phyloP scores from a whole-genome alignment of 2,797 vertebrate genomes.

The Macropus fuliginosus region DNA sequence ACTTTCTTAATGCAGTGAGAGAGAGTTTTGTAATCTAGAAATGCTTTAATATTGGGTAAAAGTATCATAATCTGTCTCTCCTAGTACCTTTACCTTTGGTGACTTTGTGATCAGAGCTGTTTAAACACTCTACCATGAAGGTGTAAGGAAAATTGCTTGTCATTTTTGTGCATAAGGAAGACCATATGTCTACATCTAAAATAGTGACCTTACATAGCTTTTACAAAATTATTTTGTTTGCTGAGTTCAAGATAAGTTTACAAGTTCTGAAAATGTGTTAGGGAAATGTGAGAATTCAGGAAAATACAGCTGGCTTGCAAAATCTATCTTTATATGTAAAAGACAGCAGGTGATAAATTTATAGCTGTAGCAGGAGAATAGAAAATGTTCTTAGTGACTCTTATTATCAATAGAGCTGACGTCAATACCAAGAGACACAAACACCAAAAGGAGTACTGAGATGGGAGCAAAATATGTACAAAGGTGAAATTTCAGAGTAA shows the following conservation, averaged over 20 bases:
- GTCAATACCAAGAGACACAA: not conserved
- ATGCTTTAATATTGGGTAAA: conserved; percentile 49
- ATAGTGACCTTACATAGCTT: not conserved
- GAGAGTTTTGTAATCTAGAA: conserved; percentile 54
- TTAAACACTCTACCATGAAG: not conserved
- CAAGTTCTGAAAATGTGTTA: not conserved
- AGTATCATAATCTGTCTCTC: not conserved
- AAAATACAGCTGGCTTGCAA: not conserved
- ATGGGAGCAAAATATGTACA: not conserved
- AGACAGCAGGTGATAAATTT: not conserved
- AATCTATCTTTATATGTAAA: not conserved
- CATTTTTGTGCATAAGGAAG: not conserved
- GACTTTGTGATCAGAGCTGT: not conserved
- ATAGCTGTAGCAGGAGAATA: not conserved
- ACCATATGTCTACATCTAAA: conserved; percentile 5
- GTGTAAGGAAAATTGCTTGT: not conserved
- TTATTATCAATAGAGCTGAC: not conserved
- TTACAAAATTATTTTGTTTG: not conserved
- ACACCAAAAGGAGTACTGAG: not conserved
- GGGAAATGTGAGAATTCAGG: not conserved
- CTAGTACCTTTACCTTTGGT: not conserved
- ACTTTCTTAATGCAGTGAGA: conserved; percentile 8
- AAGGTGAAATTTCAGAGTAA: not conserved
- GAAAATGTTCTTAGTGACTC: not conserved
- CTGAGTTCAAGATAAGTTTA: conserved; percentile 18